These are phyloP conservation scores for Rhinatrema bivittatum DNA, from an alignment of 2,797 vertebrate species.

Conservation along the genomic window DNA sequence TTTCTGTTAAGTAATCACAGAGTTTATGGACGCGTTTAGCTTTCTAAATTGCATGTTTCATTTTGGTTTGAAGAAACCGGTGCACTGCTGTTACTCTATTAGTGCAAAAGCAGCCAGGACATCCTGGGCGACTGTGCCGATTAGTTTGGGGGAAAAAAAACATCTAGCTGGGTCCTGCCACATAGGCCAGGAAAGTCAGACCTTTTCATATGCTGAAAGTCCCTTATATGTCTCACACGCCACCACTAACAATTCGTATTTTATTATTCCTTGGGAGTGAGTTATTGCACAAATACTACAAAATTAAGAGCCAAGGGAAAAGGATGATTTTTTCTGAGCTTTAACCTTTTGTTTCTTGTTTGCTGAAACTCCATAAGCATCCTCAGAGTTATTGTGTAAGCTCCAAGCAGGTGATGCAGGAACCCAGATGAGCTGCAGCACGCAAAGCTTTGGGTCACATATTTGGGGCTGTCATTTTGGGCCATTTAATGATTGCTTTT, in stretches of 20 bases:
- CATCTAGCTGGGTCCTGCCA: constrained; percentile 8
- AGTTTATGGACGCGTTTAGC: constrained; percentile 16
- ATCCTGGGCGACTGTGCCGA: constrained; percentile 19
- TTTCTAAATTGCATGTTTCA: constrained; percentile 18
- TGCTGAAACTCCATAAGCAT: too few species aligned
- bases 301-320: too few species aligned
- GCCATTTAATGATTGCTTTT: too few species aligned
- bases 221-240: constrained; percentile 10
- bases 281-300: too few species aligned
- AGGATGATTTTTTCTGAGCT: too few species aligned
- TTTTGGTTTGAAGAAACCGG: constrained; percentile 15
- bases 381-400: too few species aligned
- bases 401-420: too few species aligned
- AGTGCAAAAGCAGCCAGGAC: constrained; percentile 13
- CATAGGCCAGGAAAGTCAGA: constrained; percentile 3
- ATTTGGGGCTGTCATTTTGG: too few species aligned
- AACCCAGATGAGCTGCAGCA: too few species aligned
- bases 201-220: constrained; percentile 2
- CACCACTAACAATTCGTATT: background rate
- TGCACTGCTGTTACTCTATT: constrained; percentile 13
- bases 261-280: too few species aligned
- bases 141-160: constrained; percentile 22
- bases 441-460: too few species aligned
- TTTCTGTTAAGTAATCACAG: constrained; percentile 27
- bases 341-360: too few species aligned